Conservation (phyloP, 2,113 vertebrate genomes). For the Cryptotis parvus region DNA sequence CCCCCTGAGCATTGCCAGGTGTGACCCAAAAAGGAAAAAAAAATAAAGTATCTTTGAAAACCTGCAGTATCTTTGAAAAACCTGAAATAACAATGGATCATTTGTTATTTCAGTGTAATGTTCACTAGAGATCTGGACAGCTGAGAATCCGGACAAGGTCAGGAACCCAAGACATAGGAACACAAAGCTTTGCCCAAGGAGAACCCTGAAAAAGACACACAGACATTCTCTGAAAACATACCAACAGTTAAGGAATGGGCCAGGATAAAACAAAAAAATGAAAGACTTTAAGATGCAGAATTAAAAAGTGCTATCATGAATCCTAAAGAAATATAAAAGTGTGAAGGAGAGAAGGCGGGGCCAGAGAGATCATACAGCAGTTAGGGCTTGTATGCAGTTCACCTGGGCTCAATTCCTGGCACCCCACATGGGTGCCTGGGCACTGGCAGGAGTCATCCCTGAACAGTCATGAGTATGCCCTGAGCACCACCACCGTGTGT, state of each 20-base stretch:
- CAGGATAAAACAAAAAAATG: slow-evolving; percentile 12
- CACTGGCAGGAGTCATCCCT: no score
- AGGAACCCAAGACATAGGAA: neutral
- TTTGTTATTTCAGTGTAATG: neutral
- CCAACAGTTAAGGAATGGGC: neutral
- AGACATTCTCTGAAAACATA: neutral
- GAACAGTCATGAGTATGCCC: no score
- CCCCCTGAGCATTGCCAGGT: no score
- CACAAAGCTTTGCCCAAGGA: neutral
- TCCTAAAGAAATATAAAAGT: neutral
- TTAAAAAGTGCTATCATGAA: neutral
- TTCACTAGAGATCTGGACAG: no score
- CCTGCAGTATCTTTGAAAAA: neutral
- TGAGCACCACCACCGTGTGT: no score
- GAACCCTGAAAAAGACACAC: neutral
- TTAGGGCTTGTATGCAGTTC: no score
- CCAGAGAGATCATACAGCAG: no score
- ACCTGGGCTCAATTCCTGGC: no score
- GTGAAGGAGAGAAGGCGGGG: neutral
- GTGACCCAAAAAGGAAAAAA: no score
- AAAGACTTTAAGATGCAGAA: neutral
- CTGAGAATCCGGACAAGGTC: neutral
- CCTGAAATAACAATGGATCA: neutral
- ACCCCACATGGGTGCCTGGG: no score
- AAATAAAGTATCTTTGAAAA: no score